Percentiles rank a stretch among this genome's conserved stretches.
Conservation (phyloP, 2,797 vertebrate species). For the Chloroceryle inda region DNA sequence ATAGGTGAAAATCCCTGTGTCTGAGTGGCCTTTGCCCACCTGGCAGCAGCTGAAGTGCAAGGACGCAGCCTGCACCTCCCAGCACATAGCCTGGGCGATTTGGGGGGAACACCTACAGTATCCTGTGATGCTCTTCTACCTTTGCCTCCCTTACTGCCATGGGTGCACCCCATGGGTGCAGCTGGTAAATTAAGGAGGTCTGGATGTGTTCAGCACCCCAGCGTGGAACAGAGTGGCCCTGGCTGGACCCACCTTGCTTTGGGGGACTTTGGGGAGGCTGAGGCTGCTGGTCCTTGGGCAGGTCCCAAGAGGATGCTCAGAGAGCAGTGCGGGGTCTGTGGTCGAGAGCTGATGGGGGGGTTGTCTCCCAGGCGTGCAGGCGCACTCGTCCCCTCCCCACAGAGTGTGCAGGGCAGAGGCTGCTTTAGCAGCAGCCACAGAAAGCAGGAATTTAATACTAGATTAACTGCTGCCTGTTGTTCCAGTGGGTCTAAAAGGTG, state of each 20-base stretch:
- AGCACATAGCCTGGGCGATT: rapidly evolving
- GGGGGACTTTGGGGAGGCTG: not conserved
- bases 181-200: not conserved
- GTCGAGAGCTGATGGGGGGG: not conserved
- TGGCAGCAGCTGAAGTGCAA: not conserved
- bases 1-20: not conserved
- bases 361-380: not conserved
- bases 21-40: not conserved
- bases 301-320: not conserved
- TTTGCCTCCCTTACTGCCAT: rapidly evolving
- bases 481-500: not conserved
- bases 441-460: not conserved
- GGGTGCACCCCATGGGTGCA: rapidly evolving
- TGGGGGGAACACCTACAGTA: not conserved
- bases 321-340: rapidly evolving
- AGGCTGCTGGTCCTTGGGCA: not conserved
- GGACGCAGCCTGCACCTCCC: not conserved
- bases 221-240: not conserved
- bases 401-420: not conserved
- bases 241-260: not conserved
- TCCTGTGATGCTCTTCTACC: not conserved
- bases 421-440: not conserved
- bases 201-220: not conserved
- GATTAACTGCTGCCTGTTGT: not conserved
- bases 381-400: not conserved